Evolutionary conservation across 2,113 vertebrate species (phyloP).

Genomic region (Sardina pilchardus): DNA sequence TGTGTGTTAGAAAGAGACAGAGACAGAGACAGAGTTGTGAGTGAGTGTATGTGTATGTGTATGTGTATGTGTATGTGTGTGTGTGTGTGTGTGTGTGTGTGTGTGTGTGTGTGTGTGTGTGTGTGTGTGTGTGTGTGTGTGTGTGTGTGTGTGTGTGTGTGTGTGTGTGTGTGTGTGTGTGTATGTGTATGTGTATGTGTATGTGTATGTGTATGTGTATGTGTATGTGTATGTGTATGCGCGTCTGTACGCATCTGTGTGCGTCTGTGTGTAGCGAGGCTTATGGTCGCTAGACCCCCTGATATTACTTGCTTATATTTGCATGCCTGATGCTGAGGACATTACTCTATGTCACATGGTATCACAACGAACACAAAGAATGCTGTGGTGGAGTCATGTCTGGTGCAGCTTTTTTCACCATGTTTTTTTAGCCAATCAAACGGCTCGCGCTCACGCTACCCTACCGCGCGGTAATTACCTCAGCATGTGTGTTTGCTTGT

Average conservation of each 20-base stretch:
- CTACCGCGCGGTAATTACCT: background rate
- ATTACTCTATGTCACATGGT: background rate
- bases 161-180: constrained; percentile 11
- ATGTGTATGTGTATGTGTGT: background rate
- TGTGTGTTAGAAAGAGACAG: constrained; percentile 11
- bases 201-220: constrained; percentile 25
- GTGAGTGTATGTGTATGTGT: constrained; percentile 16
- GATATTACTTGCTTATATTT: background rate
- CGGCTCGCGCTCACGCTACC: background rate
- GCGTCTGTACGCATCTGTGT: background rate
- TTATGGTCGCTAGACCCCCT: background rate
- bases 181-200: too few species aligned
- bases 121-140: background rate
- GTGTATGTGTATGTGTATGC: constrained; percentile 18
- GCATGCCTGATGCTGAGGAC: background rate
- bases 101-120: background rate
- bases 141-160: background rate
- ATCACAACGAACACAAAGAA: background rate
- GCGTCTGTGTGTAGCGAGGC: background rate
- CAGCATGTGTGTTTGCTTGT: background rate
- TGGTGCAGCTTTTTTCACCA: background rate
- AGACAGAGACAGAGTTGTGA: background rate
- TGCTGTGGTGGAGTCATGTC: background rate
- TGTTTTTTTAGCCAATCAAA: background rate
- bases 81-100: too few species aligned